Evolutionary conservation across 2,113 vertebrate species (phyloP).

Genomic region (Bambusicola thoracicus): DNA sequence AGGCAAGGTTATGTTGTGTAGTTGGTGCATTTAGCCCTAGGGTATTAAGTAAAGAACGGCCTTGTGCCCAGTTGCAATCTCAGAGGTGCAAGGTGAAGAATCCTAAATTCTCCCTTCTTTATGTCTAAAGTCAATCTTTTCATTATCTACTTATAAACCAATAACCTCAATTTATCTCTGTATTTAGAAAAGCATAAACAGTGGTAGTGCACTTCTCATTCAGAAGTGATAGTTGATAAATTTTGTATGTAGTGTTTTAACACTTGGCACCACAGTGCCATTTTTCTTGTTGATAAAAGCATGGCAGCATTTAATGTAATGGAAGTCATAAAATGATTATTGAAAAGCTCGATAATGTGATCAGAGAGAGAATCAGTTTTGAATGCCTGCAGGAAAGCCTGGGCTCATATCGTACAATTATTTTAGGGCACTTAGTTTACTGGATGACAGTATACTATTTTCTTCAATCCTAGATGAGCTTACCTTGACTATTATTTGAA

Average conservation of each 20-base stretch:
- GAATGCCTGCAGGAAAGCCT: neutral
- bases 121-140: neutral
- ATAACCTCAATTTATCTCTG: neutral
- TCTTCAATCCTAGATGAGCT: neutral
- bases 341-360: constrained; percentile 65
- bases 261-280: neutral
- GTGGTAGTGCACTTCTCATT: neutral
- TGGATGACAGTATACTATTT: constrained; percentile 12
- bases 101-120: neutral
- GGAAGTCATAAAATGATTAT: constrained; percentile 52
- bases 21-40: neutral
- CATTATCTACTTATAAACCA: neutral
- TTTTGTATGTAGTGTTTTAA: neutral
- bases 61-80: neutral
- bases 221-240: constrained; percentile 24
- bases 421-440: constrained; percentile 30
- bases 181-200: constrained; percentile 17
- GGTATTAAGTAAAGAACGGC: neutral
- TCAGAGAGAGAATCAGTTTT: constrained; percentile 34
- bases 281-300: constrained; percentile 63
- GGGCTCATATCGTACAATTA: neutral
- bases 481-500: neutral
- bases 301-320: constrained; percentile 56
- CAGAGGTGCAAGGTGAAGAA: neutral
- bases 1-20: neutral